These are phyloP conservation scores for Noturus placidus DNA, from an alignment of 2,113 vertebrate species.

Conservation along the genomic window DNA sequence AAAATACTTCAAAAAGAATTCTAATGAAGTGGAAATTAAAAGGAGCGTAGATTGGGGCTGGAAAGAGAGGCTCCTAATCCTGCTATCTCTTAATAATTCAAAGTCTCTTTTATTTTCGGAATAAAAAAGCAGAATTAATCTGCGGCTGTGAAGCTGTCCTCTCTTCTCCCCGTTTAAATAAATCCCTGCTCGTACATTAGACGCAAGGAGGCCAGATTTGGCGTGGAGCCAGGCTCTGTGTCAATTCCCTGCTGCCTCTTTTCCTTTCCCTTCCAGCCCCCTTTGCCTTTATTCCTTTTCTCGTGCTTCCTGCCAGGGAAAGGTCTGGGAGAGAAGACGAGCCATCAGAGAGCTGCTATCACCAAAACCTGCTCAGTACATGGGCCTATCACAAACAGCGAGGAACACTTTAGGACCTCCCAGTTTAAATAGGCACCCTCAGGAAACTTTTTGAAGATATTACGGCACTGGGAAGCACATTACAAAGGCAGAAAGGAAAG, in stretches of 20 bases:
- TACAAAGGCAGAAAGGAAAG: slow-evolving; percentile 66
- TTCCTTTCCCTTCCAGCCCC: slow-evolving; percentile 68
- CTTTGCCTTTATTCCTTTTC: slow-evolving; percentile 71
- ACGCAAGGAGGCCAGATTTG: slow-evolving; percentile 79
- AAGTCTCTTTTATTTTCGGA: slow-evolving; percentile 99
- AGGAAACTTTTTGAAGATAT: slow-evolving; percentile 76
- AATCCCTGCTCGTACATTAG: slow-evolving; percentile 87
- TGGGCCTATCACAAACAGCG: slow-evolving; percentile 69
- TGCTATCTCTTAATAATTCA: slow-evolving; percentile 99
- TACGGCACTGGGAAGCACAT: slow-evolving; percentile 69
- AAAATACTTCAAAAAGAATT: slow-evolving; percentile 99
- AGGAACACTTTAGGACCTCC: slow-evolving; percentile 70
- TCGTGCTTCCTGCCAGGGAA: slow-evolving; percentile 72
- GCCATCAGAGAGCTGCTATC: slow-evolving; percentile 76
- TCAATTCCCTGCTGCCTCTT: slow-evolving; percentile 73
- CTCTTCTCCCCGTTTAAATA: slow-evolving; percentile 93
- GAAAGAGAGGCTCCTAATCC: slow-evolving; percentile 98
- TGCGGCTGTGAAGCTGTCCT: slow-evolving; percentile 95
- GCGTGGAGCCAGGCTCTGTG: slow-evolving; percentile 79
- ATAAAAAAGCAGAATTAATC: slow-evolving; percentile 99
- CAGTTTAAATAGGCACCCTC: slow-evolving; percentile 67
- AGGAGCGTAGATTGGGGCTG: slow-evolving; percentile 91
- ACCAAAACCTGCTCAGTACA: slow-evolving; percentile 74
- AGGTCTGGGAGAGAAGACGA: slow-evolving; percentile 70
- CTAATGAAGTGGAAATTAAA: slow-evolving; percentile 99